phyloP scores from a whole-genome alignment of 2,888 invertebrate genomes.

The Trichogramma dendrolimi region DNA sequence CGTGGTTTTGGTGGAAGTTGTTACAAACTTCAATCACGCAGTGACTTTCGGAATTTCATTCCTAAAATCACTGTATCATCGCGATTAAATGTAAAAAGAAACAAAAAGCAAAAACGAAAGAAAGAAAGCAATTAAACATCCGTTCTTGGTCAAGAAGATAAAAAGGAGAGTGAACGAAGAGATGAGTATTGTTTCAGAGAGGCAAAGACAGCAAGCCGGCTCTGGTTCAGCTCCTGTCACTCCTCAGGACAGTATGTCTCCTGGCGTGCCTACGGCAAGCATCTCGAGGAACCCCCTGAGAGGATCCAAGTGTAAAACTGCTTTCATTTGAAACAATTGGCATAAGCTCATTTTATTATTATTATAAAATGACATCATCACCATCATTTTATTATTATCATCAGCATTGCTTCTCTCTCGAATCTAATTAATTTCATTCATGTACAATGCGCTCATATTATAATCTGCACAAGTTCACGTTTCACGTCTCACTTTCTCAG shows the following conservation, averaged over 20 bases:
- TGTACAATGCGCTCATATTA: no score
- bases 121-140: neutral
- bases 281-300: conserved; percentile 74
- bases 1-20: conserved; percentile 35
- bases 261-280: conserved; percentile 56
- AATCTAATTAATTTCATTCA: no score
- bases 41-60: conserved; percentile 1
- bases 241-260: conserved; percentile 58
- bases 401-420: no score
- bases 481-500: no score
- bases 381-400: no score
- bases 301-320: conserved; percentile 70
- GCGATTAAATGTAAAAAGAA: conserved; percentile 6
- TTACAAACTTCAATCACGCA: conserved; percentile 1
- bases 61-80: conserved; percentile 5
- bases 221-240: conserved; percentile 72
- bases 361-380: neutral
- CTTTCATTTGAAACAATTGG: no score
- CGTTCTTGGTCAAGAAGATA: no score
- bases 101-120: conserved; percentile 17
- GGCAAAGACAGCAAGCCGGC: conserved; percentile 58
- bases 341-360: neutral
- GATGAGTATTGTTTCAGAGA: conserved; percentile 57
- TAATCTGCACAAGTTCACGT: no score
- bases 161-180: conserved; percentile 19